Conservation (phyloP, 2,888 invertebrate species). For the Isoperla grammatica region DNA sequence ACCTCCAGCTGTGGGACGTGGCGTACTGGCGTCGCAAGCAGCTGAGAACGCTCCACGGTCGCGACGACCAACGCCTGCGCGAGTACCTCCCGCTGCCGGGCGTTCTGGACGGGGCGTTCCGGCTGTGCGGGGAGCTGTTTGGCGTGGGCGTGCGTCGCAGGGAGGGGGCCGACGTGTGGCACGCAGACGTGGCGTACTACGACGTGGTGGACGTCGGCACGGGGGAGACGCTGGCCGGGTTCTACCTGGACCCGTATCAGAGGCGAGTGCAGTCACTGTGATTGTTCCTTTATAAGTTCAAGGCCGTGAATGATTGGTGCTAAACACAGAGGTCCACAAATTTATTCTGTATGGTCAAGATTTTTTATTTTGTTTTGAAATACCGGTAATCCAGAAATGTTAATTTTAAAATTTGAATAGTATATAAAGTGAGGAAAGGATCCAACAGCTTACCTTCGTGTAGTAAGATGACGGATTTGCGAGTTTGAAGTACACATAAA, state of each 20-base stretch:
- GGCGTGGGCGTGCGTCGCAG: slow-evolving; percentile 67
- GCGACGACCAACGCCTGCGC: slow-evolving; percentile 63
- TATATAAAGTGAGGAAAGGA: too few species aligned
- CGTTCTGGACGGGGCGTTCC: slow-evolving; percentile 74
- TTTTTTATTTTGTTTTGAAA: too few species aligned
- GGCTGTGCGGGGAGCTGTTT: slow-evolving; percentile 70
- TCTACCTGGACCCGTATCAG: slow-evolving; percentile 79
- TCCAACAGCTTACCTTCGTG: too few species aligned
- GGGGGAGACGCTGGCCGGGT: slow-evolving; percentile 65
- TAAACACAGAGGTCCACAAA: too few species aligned
- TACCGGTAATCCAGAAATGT: too few species aligned
- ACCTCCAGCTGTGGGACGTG: slow-evolving; percentile 75
- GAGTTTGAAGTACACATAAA: too few species aligned
- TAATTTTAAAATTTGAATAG: too few species aligned
- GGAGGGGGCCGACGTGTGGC: slow-evolving; percentile 67
- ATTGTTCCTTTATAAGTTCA: too few species aligned
- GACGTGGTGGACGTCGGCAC: slow-evolving; percentile 67
- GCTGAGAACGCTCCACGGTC: slow-evolving; percentile 52
- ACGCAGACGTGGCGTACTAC: slow-evolving; percentile 77
- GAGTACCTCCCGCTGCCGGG: slow-evolving; percentile 78
- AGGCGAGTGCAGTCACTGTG: too few species aligned
- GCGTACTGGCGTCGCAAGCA: slow-evolving; percentile 83
- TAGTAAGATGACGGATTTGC: too few species aligned
- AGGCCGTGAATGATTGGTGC: too few species aligned
- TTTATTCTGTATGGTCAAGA: too few species aligned